phyloP scores from a whole-genome alignment of 2,888 invertebrate genomes.

The Horisme vitalbata region DNA sequence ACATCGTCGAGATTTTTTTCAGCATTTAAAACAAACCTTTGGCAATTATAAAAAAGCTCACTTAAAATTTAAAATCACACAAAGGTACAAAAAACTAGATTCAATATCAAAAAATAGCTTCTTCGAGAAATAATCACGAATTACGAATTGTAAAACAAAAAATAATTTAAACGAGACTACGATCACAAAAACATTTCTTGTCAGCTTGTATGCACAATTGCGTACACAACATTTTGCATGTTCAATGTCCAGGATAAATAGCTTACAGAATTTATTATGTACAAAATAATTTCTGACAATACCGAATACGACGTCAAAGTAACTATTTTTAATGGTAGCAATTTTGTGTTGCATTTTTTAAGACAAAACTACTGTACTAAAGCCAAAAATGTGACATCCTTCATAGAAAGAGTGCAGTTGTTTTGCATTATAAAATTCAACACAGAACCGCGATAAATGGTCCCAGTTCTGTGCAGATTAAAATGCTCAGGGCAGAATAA shows the following conservation, averaged over 20 bases:
- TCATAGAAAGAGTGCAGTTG: too few relatives aligned
- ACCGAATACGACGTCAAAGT: conserved; percentile 48
- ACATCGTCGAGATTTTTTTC: conserved; percentile 10
- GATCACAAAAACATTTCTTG: conserved; percentile 15
- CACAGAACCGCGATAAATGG: too few relatives aligned
- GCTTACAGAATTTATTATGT: conserved; percentile 44
- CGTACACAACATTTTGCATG: conserved; percentile 8
- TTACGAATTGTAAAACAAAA: neutral
- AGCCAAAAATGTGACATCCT: too few relatives aligned
- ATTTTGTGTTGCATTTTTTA: too few relatives aligned
- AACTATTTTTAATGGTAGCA: conserved; percentile 46
- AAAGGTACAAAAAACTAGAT: conserved; percentile 11
- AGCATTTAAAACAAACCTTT: conserved; percentile 19
- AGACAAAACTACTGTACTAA: too few relatives aligned
- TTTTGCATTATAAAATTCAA: too few relatives aligned
- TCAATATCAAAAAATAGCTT: conserved; percentile 5
- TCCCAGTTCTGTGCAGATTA: too few relatives aligned
- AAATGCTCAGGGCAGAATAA: too few relatives aligned
- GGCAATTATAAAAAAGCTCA: conserved; percentile 22
- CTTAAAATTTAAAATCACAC: conserved; percentile 17
- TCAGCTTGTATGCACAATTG: conserved; percentile 18
- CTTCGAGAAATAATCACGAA: conserved; percentile 1
- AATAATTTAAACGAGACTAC: neutral
- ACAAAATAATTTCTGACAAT: conserved; percentile 46
- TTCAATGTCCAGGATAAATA: conserved; percentile 50